Conservation (phyloP, 1,140 invertebrate genomes). For the Habropoda laboriosa region DNA sequence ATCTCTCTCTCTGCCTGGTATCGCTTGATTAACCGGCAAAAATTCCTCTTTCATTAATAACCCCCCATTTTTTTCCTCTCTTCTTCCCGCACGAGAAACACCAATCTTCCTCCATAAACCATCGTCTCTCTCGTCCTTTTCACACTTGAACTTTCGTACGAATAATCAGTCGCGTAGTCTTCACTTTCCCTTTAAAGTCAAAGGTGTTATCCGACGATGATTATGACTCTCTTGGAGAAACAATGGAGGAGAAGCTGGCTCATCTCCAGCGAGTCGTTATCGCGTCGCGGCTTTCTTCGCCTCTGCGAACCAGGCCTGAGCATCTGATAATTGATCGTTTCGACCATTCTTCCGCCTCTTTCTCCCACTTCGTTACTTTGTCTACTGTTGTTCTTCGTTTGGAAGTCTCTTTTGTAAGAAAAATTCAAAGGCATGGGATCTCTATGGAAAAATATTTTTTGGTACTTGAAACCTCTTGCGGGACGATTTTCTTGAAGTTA, state of each 20-base stretch:
- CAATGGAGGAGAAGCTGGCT: constrained; percentile 35
- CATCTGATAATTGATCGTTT: constrained; percentile 21
- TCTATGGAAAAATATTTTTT: too few relatives aligned
- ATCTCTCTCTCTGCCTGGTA: not conserved
- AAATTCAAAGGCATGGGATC: too few relatives aligned
- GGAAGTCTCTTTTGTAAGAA: too few relatives aligned
- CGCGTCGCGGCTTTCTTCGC: constrained; percentile 21
- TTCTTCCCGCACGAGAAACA: not conserved
- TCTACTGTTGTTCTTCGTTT: too few relatives aligned
- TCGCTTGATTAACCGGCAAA: constrained; percentile 9
- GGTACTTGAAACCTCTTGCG: too few relatives aligned
- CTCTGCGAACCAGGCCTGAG: not conserved
- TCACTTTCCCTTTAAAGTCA: constrained; percentile 14
- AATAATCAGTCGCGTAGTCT: not conserved
- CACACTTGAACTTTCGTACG: constrained; percentile 25
- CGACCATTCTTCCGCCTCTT: not conserved
- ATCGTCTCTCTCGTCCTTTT: not conserved
- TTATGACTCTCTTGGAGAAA: constrained; percentile 1
- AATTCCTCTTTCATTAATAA: constrained; percentile 8
- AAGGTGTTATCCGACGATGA: constrained; percentile 32
- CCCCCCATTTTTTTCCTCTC: too few relatives aligned
- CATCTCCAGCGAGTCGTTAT: constrained; percentile 53
- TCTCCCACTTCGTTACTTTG: too few relatives aligned
- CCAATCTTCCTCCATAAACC: not conserved
- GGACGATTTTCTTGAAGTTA: too few relatives aligned